Conservation (phyloP, 2,888 invertebrate species). For the Nemotelus pantherinus region DNA sequence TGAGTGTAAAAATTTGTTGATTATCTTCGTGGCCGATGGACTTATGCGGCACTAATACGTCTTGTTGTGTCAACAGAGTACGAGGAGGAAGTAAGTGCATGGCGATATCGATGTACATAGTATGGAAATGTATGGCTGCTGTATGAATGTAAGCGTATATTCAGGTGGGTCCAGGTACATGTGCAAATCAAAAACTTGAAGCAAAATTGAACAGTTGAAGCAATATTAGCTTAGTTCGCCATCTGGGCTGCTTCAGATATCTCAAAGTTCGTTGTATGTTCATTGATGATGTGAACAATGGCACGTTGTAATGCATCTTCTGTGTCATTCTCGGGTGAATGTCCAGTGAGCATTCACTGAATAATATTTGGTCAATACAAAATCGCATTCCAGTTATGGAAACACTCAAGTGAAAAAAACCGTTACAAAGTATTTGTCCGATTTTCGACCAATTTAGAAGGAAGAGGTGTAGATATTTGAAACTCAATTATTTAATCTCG, state of each 20-base stretch:
- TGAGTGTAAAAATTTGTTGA: conserved; percentile 45
- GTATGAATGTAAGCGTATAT: too few species aligned
- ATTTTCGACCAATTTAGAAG: background rate
- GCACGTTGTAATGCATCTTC: background rate
- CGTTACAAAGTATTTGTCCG: conserved; percentile 28
- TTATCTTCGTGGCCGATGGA: conserved; percentile 42
- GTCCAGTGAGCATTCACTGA: conserved; percentile 37
- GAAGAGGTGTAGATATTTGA: background rate
- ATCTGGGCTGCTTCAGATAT: too few species aligned
- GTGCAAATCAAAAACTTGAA: too few species aligned
- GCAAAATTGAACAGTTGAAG: too few species aligned
- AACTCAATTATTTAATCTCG: background rate
- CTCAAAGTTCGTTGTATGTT: background rate
- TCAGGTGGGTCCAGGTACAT: too few species aligned
- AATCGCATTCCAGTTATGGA: conserved; percentile 32
- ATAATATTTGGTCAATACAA: conserved; percentile 42
- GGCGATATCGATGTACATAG: too few species aligned
- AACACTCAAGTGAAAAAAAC: conserved; percentile 40
- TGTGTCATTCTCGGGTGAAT: background rate
- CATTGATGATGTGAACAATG: background rate
- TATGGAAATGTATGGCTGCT: too few species aligned
- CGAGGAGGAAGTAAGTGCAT: background rate
- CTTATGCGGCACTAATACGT: conserved; percentile 36
- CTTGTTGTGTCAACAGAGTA: conserved; percentile 33
- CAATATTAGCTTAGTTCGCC: too few species aligned